Base-by-base conservation (phyloP, 2,888 invertebrate genomes). In the Coleophora flavipennella region DNA sequence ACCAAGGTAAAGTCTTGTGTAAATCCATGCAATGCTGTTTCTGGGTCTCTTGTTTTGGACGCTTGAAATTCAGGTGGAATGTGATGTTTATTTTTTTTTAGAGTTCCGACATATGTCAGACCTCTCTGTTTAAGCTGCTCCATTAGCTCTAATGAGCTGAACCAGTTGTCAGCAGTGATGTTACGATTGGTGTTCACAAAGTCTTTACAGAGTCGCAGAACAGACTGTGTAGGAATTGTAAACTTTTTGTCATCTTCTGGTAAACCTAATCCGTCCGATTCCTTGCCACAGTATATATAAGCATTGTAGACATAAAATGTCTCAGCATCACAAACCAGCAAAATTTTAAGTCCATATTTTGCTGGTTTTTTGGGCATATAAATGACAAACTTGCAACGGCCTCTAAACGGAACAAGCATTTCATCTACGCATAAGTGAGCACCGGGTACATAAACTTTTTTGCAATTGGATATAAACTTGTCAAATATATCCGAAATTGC, bases 301-400 rank as follows among this genome's bases (percentile, higher is more conserved):
- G 45, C 43, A 37, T 49, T 46, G 35, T 41, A 45, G 12, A 43
- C 14, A 39, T 49, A 52, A 20, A 25, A 49, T 13, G 41, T 45
- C 8, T 38, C 20, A 20, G 48, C 48, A 43, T 50, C 49, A 4
- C n/a, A n/a, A n/a, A 29, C 28, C 9, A 52, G 41, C 2, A 45
- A 3, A 8, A 44, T 42, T 43, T 50, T 50, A 1, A 52, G 36
- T 8, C 53, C 53, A 43, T 51, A 55, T 34, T 52, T 53, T 0
- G 44, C 46, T 8, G 55, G 55, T 41, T 55, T 53, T 2, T 46
- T 36, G 0, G 51, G 49, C 46, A 55, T 55, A 33, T 52, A 53
- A 31, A 46, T 43, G 7, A 45, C 46, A 12, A 55, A 47, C 8
- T 45, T 42, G 28, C 48, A 47, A 9, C 51, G 41, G 25, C 53